Conservation (phyloP, 2,888 invertebrate species). For the Micropterix aruncella region DNA sequence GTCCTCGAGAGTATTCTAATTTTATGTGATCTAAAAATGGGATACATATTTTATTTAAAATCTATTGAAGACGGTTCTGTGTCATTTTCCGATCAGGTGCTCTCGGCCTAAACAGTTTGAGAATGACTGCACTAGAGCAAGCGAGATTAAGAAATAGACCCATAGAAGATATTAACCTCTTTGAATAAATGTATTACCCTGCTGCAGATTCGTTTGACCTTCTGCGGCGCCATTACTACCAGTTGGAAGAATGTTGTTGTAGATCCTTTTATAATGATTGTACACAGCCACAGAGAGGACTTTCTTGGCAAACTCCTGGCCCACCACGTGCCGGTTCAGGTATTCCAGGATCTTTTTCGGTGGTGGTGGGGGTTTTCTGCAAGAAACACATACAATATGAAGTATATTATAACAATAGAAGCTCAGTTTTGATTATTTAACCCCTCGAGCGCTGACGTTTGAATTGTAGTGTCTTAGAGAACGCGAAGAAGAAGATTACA, state of each 20-base stretch:
- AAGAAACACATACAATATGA: slow-evolving; percentile 4
- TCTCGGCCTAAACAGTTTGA: too few species aligned
- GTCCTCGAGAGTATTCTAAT: too few species aligned
- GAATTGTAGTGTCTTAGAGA: too few species aligned
- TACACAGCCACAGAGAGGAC: slow-evolving; percentile 96
- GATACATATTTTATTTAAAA: too few species aligned
- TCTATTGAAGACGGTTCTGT: too few species aligned
- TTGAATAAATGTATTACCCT: slow-evolving; percentile 54
- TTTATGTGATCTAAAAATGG: too few species aligned
- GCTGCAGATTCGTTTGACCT: slow-evolving; percentile 47
- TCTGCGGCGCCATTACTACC: slow-evolving; percentile 21
- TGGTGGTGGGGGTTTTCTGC: slow-evolving; percentile 82
- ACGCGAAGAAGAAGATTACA: too few species aligned
- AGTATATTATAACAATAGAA: too few species aligned
- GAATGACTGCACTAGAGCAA: too few species aligned
- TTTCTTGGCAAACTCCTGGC: slow-evolving; percentile 95
- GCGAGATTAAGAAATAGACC: neutral
- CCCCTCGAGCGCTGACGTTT: too few species aligned
- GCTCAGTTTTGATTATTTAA: too few species aligned
- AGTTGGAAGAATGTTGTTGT: slow-evolving; percentile 66
- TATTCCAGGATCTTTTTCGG: slow-evolving; percentile 96
- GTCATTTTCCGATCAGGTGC: too few species aligned
- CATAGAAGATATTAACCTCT: slow-evolving; percentile 37
- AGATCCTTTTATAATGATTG: slow-evolving; percentile 96
- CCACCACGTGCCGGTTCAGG: slow-evolving; percentile 91